These are phyloP conservation scores for Vanacampus margaritifer DNA, from an alignment of 2,113 vertebrate genomes.

Conservation along the genomic window DNA sequence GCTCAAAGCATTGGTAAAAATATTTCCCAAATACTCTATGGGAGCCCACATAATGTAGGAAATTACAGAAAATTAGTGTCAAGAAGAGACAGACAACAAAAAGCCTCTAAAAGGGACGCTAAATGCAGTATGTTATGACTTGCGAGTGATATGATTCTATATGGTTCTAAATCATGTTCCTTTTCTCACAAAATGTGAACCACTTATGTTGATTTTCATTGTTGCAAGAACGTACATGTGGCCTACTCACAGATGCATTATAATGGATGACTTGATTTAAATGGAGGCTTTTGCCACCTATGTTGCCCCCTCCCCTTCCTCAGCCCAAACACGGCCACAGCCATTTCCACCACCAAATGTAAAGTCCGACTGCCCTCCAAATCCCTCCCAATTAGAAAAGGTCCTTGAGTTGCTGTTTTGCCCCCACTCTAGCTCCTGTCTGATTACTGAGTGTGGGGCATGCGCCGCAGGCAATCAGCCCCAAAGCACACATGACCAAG, in stretches of 20 bases:
- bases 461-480: slow-evolving; percentile 72
- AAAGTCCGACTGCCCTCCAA: slow-evolving; percentile 66
- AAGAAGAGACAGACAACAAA: not conserved
- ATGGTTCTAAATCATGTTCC: slow-evolving; percentile 3
- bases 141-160: slow-evolving; percentile 10
- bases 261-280: slow-evolving; percentile 49
- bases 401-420: slow-evolving; percentile 74
- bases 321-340: slow-evolving; percentile 34
- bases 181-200: not conserved
- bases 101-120: not conserved
- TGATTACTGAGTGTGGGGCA: slow-evolving; percentile 75
- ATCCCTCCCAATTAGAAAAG: slow-evolving; percentile 74
- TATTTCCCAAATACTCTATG: not conserved
- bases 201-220: slow-evolving; percentile 1
- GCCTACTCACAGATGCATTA: slow-evolving; percentile 46
- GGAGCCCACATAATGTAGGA: slow-evolving; percentile 6
- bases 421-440: slow-evolving; percentile 62
- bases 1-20: not conserved
- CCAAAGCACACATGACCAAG: slow-evolving; percentile 61
- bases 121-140: slow-evolving; percentile 11
- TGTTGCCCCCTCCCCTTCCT: slow-evolving; percentile 36
- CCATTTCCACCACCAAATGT: slow-evolving; percentile 64
- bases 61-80: slow-evolving; percentile 4
- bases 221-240: slow-evolving; percentile 18
- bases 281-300: slow-evolving; percentile 38